A percentile compares a stretch with the other conserved stretches of the same genome.
phyloP scores from a whole-genome alignment of 2,888 invertebrate species.

The Eristalinus aeneus region DNA sequence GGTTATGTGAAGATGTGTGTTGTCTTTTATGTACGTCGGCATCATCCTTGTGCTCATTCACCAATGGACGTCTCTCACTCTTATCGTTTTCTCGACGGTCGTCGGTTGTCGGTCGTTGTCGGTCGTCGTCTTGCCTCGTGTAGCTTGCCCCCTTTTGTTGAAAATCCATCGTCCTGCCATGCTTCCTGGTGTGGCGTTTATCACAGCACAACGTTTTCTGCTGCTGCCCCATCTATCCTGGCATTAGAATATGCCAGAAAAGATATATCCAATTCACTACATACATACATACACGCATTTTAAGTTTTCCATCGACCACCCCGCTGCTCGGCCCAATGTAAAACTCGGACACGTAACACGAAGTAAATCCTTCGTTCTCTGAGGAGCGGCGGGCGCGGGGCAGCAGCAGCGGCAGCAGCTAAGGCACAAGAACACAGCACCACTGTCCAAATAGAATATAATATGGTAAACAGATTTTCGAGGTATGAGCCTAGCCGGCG shows the following conservation, averaged over 20 bases:
- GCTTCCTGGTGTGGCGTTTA: constrained; percentile 45
- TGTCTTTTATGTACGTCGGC: constrained; percentile 55
- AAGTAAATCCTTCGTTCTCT: constrained; percentile 65
- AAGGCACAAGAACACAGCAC: constrained; percentile 21
- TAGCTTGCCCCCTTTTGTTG: constrained; percentile 5
- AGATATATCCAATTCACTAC: constrained; percentile 65
- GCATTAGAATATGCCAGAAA: constrained; percentile 66
- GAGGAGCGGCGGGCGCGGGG: not conserved
- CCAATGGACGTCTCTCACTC: constrained; percentile 23
- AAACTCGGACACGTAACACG: constrained; percentile 70
- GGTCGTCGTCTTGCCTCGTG: not conserved
- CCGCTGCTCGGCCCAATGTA: constrained; percentile 36
- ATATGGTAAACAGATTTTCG: constrained; percentile 69
- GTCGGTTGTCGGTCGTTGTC: not conserved
- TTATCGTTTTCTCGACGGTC: not conserved
- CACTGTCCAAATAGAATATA: constrained; percentile 69
- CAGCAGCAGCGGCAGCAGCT: not conserved
- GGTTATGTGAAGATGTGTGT: constrained; percentile 13
- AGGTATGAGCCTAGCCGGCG: constrained; percentile 15
- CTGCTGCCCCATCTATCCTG: constrained; percentile 61
- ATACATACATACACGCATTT: constrained; percentile 57
- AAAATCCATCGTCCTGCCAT: not conserved
- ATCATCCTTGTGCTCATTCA: constrained; percentile 46
- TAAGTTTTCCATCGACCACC: constrained; percentile 62
- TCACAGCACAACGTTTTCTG: constrained; percentile 39